A percentile compares a stretch with the other conserved stretches of the same genome.
These are phyloP conservation scores for Lycodopsis pacificus DNA, from an alignment of 2,797 vertebrate species.

Conservation along the genomic window DNA sequence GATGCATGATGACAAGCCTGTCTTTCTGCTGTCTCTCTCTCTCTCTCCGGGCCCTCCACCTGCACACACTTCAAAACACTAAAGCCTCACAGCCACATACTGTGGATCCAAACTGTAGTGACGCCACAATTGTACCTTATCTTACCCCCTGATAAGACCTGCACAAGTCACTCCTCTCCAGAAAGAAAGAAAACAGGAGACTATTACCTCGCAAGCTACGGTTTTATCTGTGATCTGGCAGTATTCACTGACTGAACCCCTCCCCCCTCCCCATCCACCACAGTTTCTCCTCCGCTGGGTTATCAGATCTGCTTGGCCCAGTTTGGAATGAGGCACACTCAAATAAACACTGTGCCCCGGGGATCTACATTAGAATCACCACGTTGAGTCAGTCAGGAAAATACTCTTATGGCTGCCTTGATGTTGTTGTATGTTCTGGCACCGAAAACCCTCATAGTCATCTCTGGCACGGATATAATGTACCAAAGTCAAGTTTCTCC, in stretches of 20 bases:
- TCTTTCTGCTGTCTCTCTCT: conserved; percentile 55
- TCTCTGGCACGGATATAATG: conserved; percentile 30
- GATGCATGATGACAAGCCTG: conserved; percentile 53
- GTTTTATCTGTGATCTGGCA: conserved; percentile 71
- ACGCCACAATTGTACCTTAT: conserved; percentile 45
- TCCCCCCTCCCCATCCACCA: conserved; percentile 33
- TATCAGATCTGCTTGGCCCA: conserved; percentile 75
- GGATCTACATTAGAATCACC: conserved; percentile 58
- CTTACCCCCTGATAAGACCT: conserved; percentile 58
- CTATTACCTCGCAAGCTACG: conserved; percentile 41
- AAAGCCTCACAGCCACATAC: conserved; percentile 24
- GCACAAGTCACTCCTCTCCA: conserved; percentile 44
- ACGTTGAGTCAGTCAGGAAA: conserved; percentile 60
- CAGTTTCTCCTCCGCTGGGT: conserved; percentile 62
- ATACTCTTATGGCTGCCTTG: conserved; percentile 64
- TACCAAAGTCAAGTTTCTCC: conserved; percentile 32
- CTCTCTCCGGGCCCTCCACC: conserved; percentile 42
- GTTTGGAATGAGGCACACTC: conserved; percentile 68
- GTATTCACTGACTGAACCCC: conserved; percentile 34
- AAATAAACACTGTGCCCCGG: conserved; percentile 72
- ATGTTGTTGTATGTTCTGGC: conserved; percentile 68
- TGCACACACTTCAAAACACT: conserved; percentile 45
- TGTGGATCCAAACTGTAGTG: conserved; percentile 29
- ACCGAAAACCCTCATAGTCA: conserved; percentile 7
- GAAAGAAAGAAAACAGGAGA: conserved; percentile 43